A percentile compares a stretch with the other conserved stretches of the same genome.
phyloP scores from a whole-genome alignment of 2,888 invertebrate species.

The Idaea biselata region DNA sequence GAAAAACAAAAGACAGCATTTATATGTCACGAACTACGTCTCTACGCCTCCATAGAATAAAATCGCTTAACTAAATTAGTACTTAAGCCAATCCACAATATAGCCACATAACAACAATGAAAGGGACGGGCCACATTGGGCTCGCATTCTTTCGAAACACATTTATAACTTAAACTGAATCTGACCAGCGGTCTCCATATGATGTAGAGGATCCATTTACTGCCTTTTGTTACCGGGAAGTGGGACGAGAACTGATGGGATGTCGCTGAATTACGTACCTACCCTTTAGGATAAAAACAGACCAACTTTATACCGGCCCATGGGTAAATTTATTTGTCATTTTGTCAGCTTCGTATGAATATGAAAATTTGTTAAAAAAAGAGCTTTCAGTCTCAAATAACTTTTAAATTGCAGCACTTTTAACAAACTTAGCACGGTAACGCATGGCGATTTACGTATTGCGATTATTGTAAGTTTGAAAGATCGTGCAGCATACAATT shows the following conservation, averaged over 20 bases:
- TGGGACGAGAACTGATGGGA: conserved; percentile 12
- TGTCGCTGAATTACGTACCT: conserved; percentile 4
- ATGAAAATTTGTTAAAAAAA: too few relatives aligned
- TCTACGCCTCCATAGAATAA: neutral
- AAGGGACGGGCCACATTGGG: neutral
- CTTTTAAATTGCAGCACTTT: too few relatives aligned
- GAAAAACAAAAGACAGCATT: neutral
- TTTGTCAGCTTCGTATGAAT: too few relatives aligned
- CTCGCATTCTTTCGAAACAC: conserved; percentile 33
- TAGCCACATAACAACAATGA: neutral
- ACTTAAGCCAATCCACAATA: neutral
- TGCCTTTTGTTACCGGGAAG: conserved; percentile 2
- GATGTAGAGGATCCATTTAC: conserved; percentile 3
- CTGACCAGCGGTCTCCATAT: conserved; percentile 24
- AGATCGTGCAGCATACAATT: too few relatives aligned
- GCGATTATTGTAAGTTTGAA: too few relatives aligned
- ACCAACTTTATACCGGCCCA: neutral
- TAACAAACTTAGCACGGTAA: too few relatives aligned
- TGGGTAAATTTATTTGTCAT: neutral
- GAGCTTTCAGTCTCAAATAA: too few relatives aligned
- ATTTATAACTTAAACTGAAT: conserved; percentile 37
- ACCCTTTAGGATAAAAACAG: conserved; percentile 5
- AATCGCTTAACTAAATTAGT: neutral
- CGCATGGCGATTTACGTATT: too few relatives aligned
- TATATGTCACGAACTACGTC: neutral